Evolutionary conservation across 2,888 invertebrate genomes (phyloP).

Genomic region (Apantesis nais): DNA sequence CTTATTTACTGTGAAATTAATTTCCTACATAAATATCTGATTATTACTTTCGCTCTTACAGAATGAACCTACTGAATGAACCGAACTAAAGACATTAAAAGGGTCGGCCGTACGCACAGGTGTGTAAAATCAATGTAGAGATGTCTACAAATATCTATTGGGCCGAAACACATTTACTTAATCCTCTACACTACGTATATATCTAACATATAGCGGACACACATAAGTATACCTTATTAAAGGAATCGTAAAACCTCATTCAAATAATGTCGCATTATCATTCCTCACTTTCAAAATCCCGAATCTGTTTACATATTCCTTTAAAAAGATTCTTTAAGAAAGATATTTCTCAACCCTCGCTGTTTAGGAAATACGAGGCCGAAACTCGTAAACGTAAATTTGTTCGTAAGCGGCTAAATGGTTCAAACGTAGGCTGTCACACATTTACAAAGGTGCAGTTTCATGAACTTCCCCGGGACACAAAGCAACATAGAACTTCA

Average conservation of each 20-base stretch:
- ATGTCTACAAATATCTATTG: constrained; percentile 63
- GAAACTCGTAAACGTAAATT: constrained; percentile 68
- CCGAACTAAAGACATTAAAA: constrained; percentile 75
- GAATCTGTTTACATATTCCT: constrained; percentile 33
- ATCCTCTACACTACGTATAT: constrained; percentile 47
- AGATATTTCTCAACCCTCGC: constrained; percentile 56
- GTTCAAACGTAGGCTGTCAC: constrained; percentile 60
- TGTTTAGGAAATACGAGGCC: constrained; percentile 58
- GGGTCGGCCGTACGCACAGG: constrained; percentile 72
- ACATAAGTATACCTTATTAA: constrained; percentile 33
- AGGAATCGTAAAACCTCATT: constrained; percentile 28
- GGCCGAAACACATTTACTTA: constrained; percentile 68
- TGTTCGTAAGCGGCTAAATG: constrained; percentile 61
- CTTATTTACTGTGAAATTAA: constrained; percentile 32
- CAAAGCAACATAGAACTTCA: constrained; percentile 51
- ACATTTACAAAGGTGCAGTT: constrained; percentile 59
- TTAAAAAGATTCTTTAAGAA: constrained; percentile 46
- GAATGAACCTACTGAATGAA: no score
- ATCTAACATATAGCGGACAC: constrained; percentile 30
- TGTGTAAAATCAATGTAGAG: constrained; percentile 76
- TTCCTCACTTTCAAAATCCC: constrained; percentile 15
- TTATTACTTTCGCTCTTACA: constrained; percentile 53
- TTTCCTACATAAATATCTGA: constrained; percentile 44
- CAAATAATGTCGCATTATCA: constrained; percentile 31
- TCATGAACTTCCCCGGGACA: constrained; percentile 49